These are phyloP conservation scores for Drosophila vallismaia DNA, from an alignment of 2,888 invertebrate species.

Conservation along the genomic window DNA sequence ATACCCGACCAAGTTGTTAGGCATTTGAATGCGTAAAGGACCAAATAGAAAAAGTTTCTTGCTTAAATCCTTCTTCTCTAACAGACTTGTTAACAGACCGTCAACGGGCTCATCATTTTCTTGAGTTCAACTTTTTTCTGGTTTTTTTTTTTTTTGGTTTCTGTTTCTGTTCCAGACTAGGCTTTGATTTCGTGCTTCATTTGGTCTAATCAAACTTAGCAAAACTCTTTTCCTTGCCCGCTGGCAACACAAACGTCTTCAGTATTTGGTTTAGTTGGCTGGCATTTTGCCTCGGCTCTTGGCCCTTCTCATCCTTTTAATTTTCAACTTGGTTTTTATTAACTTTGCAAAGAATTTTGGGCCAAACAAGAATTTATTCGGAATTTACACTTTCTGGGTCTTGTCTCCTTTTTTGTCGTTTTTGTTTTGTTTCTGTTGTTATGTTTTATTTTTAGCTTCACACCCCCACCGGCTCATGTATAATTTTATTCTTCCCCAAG, in stretches of 20 bases:
- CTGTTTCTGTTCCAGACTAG: slow-evolving; percentile 1
- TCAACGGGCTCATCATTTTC: slow-evolving; percentile 57
- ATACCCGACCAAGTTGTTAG: slow-evolving; percentile 28
- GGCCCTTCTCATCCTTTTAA: slow-evolving; percentile 34
- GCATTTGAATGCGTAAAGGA: slow-evolving; percentile 62
- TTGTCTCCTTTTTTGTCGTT: slow-evolving; percentile 4
- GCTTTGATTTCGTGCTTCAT: slow-evolving; percentile 79
- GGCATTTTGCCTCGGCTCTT: slow-evolving; percentile 42
- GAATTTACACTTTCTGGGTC: slow-evolving; percentile 60
- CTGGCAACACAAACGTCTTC: slow-evolving; percentile 31
- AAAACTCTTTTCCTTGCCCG: slow-evolving; percentile 9
- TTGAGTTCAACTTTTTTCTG: slow-evolving; percentile 42
- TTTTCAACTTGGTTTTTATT: slow-evolving; percentile 53
- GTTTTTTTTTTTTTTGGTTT: not conserved
- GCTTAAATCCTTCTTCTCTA: slow-evolving; percentile 56
- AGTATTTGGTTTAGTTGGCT: slow-evolving; percentile 49
- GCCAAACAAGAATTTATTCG: slow-evolving; percentile 61
- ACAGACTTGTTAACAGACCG: slow-evolving; percentile 49
- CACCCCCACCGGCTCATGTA: slow-evolving; percentile 37
- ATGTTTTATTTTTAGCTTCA: slow-evolving; percentile 46
- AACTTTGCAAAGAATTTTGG: slow-evolving; percentile 65
- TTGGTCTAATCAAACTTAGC: slow-evolving; percentile 72
- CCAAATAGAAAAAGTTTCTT: slow-evolving; percentile 60
- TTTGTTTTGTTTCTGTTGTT: slow-evolving; percentile 5
- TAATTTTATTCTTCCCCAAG: slow-evolving; percentile 53